Evolutionary conservation across 1,140 invertebrate species (phyloP).

Genomic region (Alviniconcha marisindica): DNA sequence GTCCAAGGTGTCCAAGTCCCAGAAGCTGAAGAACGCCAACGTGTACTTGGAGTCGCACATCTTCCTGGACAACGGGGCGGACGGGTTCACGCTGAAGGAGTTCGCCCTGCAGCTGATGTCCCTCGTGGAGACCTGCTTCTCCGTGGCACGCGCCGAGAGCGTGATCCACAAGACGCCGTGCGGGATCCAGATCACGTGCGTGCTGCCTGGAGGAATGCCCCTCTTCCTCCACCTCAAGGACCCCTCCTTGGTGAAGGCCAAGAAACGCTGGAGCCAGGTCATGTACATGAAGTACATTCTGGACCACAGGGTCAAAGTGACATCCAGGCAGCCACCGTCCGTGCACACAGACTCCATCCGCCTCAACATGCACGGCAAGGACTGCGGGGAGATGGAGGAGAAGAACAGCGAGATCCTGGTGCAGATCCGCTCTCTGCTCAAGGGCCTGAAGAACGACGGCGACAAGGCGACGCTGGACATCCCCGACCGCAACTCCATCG

Average conservation of each 20-base stretch:
- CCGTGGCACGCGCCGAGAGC: conserved; percentile 40
- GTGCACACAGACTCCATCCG: not conserved
- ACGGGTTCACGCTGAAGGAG: conserved; percentile 54
- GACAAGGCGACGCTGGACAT: not conserved
- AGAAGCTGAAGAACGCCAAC: conserved; percentile 41
- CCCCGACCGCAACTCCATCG: conserved; percentile 8
- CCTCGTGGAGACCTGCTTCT: conserved; percentile 51
- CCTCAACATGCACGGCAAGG: not conserved
- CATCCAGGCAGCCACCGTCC: not conserved
- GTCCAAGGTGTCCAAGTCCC: conserved; percentile 48
- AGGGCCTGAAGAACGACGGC: conserved; percentile 16
- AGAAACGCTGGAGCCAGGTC: conserved; percentile 66
- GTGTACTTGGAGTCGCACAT: conserved; percentile 61
- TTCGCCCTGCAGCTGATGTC: conserved; percentile 61
- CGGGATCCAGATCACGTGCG: conserved; percentile 57
- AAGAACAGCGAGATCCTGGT: conserved; percentile 34
- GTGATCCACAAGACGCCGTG: conserved; percentile 55
- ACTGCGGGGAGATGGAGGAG: not conserved
- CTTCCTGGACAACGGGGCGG: conserved; percentile 64
- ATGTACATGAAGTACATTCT: conserved; percentile 65
- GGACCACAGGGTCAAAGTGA: conserved; percentile 47
- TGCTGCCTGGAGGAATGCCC: conserved; percentile 50
- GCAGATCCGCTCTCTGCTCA: conserved; percentile 33
- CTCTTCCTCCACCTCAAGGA: conserved; percentile 62
- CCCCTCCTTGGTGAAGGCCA: conserved; percentile 55